Evolutionary conservation across 2,113 vertebrate genomes (phyloP).

Genomic region (Macquaria australasica): DNA sequence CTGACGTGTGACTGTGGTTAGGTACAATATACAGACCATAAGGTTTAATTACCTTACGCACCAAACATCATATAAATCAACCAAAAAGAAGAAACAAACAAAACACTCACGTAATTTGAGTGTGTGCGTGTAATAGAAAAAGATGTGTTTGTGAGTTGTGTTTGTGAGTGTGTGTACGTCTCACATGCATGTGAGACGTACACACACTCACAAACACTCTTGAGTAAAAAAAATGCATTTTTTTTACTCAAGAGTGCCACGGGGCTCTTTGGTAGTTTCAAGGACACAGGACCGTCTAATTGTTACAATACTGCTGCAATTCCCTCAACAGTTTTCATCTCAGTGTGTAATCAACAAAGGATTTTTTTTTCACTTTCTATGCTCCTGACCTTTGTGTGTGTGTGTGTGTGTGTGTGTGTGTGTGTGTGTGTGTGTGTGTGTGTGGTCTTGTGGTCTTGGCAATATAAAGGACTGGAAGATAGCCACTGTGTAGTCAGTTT

Average conservation of each 20-base stretch:
- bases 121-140: not conserved
- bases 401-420: slow-evolving; percentile 10
- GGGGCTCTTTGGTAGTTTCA: slow-evolving; percentile 39
- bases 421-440: not conserved
- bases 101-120: not conserved
- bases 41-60: not conserved
- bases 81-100: not conserved
- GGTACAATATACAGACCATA: not conserved
- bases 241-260: not conserved
- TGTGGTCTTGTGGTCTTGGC: slow-evolving; percentile 19
- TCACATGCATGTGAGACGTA: not conserved
- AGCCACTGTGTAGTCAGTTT: not conserved
- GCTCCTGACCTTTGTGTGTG: slow-evolving; percentile 14
- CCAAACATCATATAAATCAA: not conserved
- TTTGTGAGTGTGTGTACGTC: not conserved
- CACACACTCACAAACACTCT: too few species aligned
- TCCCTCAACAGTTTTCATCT: slow-evolving; percentile 25
- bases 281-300: slow-evolving; percentile 39
- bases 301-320: slow-evolving; percentile 25
- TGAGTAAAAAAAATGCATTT: too few species aligned
- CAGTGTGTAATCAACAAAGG: slow-evolving; percentile 30
- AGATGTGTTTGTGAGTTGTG: slow-evolving; percentile 2
- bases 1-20: not conserved
- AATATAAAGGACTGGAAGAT: slow-evolving; percentile 8
- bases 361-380: slow-evolving; percentile 5